Evolutionary conservation across 2,113 vertebrate species (phyloP).

Genomic region (Platichthys stellatus): DNA sequence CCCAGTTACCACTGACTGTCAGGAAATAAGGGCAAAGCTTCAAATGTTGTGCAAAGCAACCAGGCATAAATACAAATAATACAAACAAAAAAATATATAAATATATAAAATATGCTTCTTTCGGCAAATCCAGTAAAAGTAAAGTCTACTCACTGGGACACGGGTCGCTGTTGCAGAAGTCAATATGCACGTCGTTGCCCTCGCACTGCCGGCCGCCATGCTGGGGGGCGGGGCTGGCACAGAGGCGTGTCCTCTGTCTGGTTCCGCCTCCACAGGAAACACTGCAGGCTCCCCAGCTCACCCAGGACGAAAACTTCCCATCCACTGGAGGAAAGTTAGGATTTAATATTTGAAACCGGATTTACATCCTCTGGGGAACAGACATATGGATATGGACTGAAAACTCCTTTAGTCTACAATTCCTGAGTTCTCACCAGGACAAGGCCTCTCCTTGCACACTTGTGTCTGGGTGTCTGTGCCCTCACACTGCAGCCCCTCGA

Average conservation of each 20-base stretch:
- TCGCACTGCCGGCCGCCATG: constrained; percentile 90
- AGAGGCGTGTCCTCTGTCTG: constrained; percentile 88
- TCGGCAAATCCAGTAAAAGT: not conserved
- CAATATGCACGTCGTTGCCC: constrained; percentile 88
- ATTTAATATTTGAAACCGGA: not conserved
- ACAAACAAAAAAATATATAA: too few relatives aligned
- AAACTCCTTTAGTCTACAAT: not conserved
- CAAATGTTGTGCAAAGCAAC: not conserved
- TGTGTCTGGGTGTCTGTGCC: constrained; percentile 89
- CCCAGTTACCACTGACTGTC: constrained; percentile 93
- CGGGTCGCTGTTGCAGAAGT: constrained; percentile 94
- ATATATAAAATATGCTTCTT: too few relatives aligned
- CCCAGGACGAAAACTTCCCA: constrained; percentile 92
- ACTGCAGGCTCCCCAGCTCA: constrained; percentile 91
- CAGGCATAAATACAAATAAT: not conserved
- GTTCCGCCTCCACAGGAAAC: constrained; percentile 93
- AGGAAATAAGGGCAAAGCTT: constrained; percentile 9
- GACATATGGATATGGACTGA: too few relatives aligned
- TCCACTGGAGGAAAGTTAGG: constrained; percentile 83
- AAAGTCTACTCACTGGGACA: constrained; percentile 87
- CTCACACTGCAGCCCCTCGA: constrained; percentile 83
- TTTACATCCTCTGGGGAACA: not conserved
- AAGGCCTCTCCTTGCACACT: constrained; percentile 88
- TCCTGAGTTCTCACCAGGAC: constrained; percentile 84
- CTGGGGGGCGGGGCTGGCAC: constrained; percentile 88